A percentile compares a stretch with the other conserved stretches of the same genome.
phyloP scores from a whole-genome alignment of 2,113 vertebrate species.

The Dasyurus viverrinus region DNA sequence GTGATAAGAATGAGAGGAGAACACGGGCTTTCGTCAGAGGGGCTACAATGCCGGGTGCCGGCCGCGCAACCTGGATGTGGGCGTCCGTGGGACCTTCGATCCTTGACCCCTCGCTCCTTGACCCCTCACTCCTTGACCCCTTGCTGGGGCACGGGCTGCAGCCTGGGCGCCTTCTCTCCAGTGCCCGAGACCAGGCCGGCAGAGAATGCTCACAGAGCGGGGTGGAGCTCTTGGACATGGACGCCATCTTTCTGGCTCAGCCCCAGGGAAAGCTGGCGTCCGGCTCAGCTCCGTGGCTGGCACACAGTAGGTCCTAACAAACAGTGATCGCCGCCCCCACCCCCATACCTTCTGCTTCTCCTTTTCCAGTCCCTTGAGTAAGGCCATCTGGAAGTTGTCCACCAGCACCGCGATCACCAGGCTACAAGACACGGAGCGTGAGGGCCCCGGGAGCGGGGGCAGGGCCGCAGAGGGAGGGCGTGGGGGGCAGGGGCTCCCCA shows the following conservation, averaged over 20 bases:
- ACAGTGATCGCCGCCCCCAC: accelerated
- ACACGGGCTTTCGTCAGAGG: not conserved
- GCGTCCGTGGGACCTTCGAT: accelerated
- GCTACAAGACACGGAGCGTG: constrained; percentile 47
- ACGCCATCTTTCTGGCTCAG: too few species aligned
- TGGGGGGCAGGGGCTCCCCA: not conserved
- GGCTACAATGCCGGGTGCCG: not conserved
- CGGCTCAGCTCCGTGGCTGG: not conserved
- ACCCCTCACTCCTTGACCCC: not conserved
- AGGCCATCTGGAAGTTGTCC: constrained; percentile 80
- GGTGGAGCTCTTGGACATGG: not conserved
- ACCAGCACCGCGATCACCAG: constrained; percentile 81
- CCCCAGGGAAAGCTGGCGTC: not conserved
- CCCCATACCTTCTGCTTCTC: constrained; percentile 61
- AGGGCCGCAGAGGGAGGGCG: not conserved
- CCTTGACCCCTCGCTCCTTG: not conserved
- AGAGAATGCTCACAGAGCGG: not conserved
- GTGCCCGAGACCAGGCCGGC: not conserved
- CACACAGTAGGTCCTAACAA: not conserved
- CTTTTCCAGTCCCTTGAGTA: constrained; percentile 64
- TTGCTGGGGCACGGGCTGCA: not conserved
- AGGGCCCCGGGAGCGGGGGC: not conserved
- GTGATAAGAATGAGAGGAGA: too few species aligned
- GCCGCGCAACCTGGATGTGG: too few species aligned
- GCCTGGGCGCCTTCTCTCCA: not conserved